phyloP scores from a whole-genome alignment of 2,113 vertebrate species.

The Malurus alboscapulatus region DNA sequence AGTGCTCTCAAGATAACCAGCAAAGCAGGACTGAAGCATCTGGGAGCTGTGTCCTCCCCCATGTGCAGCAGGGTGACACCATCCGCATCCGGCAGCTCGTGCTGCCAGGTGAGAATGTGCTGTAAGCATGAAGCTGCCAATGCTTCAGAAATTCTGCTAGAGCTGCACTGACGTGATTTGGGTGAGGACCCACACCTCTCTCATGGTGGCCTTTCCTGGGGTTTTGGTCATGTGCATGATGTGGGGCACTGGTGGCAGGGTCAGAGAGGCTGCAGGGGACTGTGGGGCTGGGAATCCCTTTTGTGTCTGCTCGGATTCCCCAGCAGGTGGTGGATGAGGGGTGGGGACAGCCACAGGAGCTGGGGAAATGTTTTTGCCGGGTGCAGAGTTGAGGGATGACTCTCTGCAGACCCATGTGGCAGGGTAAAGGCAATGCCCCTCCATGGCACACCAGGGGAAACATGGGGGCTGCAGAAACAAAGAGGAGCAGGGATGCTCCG shows the following conservation, averaged over 20 bases:
- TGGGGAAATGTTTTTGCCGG: neutral
- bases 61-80: neutral
- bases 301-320: neutral
- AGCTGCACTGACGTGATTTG: fast-evolving
- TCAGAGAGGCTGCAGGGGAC: neutral
- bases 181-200: neutral
- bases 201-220: fast-evolving
- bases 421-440: neutral
- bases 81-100: neutral
- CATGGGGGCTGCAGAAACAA: neutral
- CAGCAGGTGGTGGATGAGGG: neutral
- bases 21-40: neutral
- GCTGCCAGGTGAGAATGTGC: neutral
- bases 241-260: too few species aligned
- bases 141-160: neutral
- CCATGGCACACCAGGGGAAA: neutral
- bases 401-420: neutral
- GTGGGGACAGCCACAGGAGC: too few species aligned
- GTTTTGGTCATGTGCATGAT: neutral
- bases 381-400: neutral
- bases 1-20: neutral
- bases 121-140: neutral
- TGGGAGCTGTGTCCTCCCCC: neutral
- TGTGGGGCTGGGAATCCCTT: neutral
- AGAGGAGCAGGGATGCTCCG: neutral